These are phyloP conservation scores for Sardinella longiceps DNA, from an alignment of 2,797 vertebrate genomes.

Conservation along the genomic window DNA sequence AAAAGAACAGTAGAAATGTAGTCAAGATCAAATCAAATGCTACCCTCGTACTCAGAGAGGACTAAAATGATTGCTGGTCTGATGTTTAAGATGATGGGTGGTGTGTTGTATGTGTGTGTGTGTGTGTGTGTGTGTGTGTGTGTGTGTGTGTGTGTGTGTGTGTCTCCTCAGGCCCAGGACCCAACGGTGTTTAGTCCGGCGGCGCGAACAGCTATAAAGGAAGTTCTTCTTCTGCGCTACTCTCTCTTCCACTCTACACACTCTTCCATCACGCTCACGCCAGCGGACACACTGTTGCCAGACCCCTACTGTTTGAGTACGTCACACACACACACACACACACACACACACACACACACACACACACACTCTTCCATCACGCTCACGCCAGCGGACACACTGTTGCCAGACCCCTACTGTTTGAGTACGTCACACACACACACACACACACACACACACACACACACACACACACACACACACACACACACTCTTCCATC, in stretches of 20 bases:
- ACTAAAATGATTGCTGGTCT: too few species aligned
- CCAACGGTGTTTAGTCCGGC: slow-evolving; percentile 75
- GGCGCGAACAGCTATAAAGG: slow-evolving; percentile 78
- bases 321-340: not conserved
- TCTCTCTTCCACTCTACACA: slow-evolving; percentile 85
- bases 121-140: not conserved
- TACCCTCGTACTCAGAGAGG: too few species aligned
- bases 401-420: not conserved
- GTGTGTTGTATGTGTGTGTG: not conserved
- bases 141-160: not conserved
- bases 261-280: slow-evolving; percentile 84
- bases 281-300: slow-evolving; percentile 50
- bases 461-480: not conserved
- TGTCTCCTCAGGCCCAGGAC: slow-evolving; percentile 78
- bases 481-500: not conserved
- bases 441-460: not conserved
- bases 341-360: slow-evolving; percentile 11
- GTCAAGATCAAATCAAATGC: too few species aligned
- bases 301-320: too few species aligned
- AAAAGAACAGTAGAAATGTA: too few species aligned
- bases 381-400: not conserved
- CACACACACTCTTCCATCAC: not conserved
- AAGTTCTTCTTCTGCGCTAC: slow-evolving; percentile 81
- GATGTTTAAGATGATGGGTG: too few species aligned
- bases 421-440: slow-evolving; percentile 11